phyloP scores from a whole-genome alignment of 1,140 invertebrate genomes.

The Wasmannia auropunctata region DNA sequence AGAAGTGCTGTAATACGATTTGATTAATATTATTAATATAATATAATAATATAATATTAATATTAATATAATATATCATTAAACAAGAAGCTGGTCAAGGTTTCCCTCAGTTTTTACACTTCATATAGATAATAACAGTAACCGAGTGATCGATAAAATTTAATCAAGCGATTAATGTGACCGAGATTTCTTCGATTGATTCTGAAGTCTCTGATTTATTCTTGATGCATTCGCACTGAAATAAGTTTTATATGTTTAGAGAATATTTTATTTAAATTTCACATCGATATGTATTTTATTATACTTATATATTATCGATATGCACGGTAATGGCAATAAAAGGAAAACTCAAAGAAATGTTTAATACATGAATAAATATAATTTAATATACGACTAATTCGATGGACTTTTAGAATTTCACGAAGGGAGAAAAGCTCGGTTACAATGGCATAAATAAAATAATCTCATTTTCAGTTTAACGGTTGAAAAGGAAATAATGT shows the following conservation, averaged over 20 bases:
- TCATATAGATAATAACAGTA: conserved; percentile 12
- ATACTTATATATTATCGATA: background rate
- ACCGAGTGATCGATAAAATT: conserved; percentile 37
- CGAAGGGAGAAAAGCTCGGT: background rate
- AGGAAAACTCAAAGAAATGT: background rate
- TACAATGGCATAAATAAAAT: background rate
- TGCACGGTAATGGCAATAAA: background rate
- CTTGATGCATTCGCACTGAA: background rate
- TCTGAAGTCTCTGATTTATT: conserved; percentile 19
- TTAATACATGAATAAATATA: background rate
- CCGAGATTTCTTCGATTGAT: conserved; percentile 38
- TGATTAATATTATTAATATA: conserved; percentile 13
- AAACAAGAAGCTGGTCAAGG: conserved; percentile 31
- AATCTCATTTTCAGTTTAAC: background rate
- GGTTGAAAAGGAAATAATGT: background rate
- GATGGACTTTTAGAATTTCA: background rate
- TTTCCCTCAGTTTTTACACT: background rate
- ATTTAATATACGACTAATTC: background rate
- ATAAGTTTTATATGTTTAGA: conserved; percentile 2
- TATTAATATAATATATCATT: background rate
- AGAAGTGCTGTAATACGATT: too few relatives aligned
- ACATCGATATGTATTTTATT: background rate
- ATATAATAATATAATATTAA: background rate
- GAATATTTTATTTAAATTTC: background rate
- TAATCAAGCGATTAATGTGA: conserved; percentile 43